A percentile compares a stretch with the other conserved stretches of the same genome.
Conservation (phyloP, 2,113 vertebrate genomes). For the Felis catus region DNA sequence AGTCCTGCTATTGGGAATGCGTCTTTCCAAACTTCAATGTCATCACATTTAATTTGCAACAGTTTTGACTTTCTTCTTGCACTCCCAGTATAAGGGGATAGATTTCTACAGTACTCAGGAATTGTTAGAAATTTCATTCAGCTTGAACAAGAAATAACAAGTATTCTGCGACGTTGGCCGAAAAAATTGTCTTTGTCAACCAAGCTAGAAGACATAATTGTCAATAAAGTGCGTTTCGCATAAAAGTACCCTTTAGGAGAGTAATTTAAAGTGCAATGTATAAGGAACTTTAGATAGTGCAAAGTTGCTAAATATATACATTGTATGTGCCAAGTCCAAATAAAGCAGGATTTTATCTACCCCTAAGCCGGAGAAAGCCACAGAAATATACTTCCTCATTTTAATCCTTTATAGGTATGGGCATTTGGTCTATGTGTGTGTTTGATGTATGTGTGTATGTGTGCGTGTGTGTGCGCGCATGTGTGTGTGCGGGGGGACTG, state of each 20-base stretch:
- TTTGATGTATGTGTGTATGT: not conserved
- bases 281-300: constrained; percentile 51
- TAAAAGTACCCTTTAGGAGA: constrained; percentile 11
- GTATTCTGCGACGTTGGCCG: not conserved
- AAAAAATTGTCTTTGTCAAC: not conserved
- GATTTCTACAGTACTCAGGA: not conserved
- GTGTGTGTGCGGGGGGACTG: not conserved
- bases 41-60: not conserved
- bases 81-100: not conserved
- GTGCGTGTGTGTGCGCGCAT: not conserved
- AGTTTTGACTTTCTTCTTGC: not conserved
- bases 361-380: constrained; percentile 41
- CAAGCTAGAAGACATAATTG: not conserved
- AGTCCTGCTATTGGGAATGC: not conserved
- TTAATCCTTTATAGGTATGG: constrained; percentile 10
- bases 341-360: not conserved
- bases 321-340: not conserved
- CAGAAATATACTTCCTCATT: constrained; percentile 20
- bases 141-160: not conserved
- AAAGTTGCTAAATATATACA: constrained; percentile 55
- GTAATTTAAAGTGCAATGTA: constrained; percentile 57
- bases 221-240: constrained; percentile 68
- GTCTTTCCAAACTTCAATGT: not conserved
- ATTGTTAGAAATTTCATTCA: constrained; percentile 11
- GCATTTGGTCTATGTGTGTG: not conserved